Base-by-base conservation (phyloP, 2,113 vertebrate species). In the Ellobius talpinus region DNA sequence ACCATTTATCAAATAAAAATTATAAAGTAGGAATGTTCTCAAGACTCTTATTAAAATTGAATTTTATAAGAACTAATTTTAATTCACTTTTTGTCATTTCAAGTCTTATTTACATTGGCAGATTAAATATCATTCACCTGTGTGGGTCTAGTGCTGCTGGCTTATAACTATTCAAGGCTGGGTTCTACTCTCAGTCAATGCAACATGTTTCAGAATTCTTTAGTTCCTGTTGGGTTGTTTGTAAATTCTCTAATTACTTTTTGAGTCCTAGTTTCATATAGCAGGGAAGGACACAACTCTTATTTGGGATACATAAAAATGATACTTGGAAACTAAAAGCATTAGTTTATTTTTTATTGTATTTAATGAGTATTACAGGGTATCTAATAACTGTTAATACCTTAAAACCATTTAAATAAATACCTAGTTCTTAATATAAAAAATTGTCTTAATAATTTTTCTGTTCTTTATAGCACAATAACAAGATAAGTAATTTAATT, bases 61-160 rank as follows among this genome's bases (percentile, higher is more conserved):
- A 85, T 82, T 95, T 90, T 26, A 74, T 70, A 92, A 74, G 23
- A 88, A 85, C 12, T 47, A 31, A 58, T 31, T 93, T 94, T 91
- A 93, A 89, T 24, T 61, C 8, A 61, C 58, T 39, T 86, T 63
- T 79, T 63, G 4, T 24, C 65, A 89, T 90, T 68, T 89, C 9
- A 78, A 50, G 16, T 84, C 39, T 11, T 76, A 61, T 16, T 93
- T 55, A 58, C 9, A 73, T 93, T 72, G 5, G 42, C 5, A 73
- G 31, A 77, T 61, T 88, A 87, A 65, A 86, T 88, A 68, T 85
- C 90, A 61, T 13, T 42, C 52, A 31, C 2, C 68, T 79, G 24
- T 47, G 7, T 36, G 89, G 13, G 29, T 72, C 0, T 1, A 36
- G 19, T 68, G 5, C 9, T 26, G 7, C 3, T 33, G 39, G 7